Conservation (phyloP, 92 coral and sea anemone genomes). For the Metridium senile region DNA sequence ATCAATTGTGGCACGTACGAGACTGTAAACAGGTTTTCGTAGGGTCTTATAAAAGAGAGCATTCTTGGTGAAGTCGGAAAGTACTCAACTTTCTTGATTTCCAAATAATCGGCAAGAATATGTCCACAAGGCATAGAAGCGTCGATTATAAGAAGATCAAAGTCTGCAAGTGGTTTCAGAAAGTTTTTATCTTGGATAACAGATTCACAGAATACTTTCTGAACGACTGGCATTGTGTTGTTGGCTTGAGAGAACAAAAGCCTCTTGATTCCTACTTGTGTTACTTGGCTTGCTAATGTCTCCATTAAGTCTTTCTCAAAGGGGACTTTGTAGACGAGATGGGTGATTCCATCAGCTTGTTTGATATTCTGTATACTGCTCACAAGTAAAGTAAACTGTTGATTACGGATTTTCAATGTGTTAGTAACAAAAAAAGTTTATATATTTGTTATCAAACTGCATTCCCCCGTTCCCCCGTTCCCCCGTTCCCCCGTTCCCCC, state of each 20-base stretch:
- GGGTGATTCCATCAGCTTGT: background rate
- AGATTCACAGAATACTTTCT: background rate
- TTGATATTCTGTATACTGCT: background rate
- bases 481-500: no score
- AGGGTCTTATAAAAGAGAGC: no score
- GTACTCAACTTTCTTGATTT: no score
- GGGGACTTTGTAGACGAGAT: no score
- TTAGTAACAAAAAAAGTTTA: background rate
- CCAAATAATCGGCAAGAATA: background rate
- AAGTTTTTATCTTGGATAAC: background rate
- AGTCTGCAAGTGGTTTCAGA: background rate
- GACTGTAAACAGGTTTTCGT: no score
- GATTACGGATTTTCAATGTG: no score
- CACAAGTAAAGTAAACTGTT: no score
- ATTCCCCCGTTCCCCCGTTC: no score
- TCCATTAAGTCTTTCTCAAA: background rate
- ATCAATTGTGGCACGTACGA: no score
- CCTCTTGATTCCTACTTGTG: background rate
- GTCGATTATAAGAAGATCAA: background rate
- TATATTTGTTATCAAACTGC: no score
- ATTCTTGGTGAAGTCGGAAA: background rate
- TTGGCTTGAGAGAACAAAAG: no score
- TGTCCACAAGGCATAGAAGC: background rate
- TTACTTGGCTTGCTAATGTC: background rate
- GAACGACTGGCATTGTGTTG: background rate